phyloP scores from a whole-genome alignment of 1,140 invertebrate species.

The Catajapyx aquilonaris region DNA sequence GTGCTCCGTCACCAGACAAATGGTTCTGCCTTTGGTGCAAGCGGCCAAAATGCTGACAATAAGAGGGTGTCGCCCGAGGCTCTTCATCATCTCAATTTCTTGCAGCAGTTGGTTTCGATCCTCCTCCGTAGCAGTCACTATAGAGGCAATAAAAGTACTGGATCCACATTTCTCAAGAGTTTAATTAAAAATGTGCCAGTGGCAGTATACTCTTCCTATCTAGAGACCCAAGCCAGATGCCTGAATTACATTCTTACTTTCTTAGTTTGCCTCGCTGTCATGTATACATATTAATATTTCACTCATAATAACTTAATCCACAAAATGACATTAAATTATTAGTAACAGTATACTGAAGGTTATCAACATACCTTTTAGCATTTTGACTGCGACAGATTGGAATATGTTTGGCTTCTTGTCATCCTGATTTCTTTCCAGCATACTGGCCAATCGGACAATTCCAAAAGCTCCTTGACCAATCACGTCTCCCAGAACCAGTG shows the following conservation, averaged over 20 bases:
- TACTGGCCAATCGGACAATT: constrained; percentile 16
- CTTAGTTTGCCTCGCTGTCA: too few species aligned
- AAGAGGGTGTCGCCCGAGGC: neutral
- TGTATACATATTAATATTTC: too few species aligned
- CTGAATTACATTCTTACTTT: too few species aligned
- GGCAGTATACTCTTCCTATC: too few species aligned
- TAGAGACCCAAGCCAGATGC: too few species aligned
- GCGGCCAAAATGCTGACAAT: neutral
- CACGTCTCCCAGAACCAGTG: constrained; percentile 18
- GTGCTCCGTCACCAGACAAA: neutral
- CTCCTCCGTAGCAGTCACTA: neutral
- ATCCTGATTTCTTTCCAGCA: neutral
- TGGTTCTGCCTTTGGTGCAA: neutral
- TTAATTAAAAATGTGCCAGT: too few species aligned
- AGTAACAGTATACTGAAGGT: too few species aligned
- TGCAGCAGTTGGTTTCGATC: neutral
- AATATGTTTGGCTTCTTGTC: neutral
- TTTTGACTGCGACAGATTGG: neutral
- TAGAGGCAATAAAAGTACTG: too few species aligned
- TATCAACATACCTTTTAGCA: constrained; percentile 2
- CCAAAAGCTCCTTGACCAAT: constrained; percentile 26
- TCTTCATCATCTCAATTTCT: constrained; percentile 1
- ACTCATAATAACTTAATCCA: too few species aligned
- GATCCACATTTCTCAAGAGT: too few species aligned
- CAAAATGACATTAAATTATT: too few species aligned